These are phyloP conservation scores for Varanus komodoensis DNA, from an alignment of 2,113 vertebrate genomes.

Conservation along the genomic window DNA sequence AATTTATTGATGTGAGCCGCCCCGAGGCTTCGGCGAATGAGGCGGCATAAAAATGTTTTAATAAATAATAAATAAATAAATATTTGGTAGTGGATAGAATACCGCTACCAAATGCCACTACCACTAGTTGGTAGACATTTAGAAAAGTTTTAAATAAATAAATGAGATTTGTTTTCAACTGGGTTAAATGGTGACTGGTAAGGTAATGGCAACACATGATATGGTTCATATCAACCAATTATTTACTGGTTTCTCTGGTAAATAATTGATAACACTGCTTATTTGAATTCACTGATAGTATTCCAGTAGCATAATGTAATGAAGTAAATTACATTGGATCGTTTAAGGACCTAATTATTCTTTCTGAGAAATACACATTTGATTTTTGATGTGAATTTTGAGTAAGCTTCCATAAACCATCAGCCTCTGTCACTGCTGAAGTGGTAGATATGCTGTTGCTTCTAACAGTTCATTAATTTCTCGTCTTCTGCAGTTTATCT, in stretches of 20 bases:
- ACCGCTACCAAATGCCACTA: too few relatives aligned
- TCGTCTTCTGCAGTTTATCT: conserved; percentile 13
- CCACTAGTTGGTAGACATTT: too few relatives aligned
- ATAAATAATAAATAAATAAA: too few relatives aligned
- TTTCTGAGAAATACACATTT: conserved; percentile 66
- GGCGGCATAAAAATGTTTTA: too few relatives aligned
- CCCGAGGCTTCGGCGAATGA: too few relatives aligned
- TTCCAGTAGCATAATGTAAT: conserved; percentile 72
- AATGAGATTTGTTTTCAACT: conserved; percentile 5
- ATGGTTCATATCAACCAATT: conserved; percentile 59
- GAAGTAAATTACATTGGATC: conserved; percentile 63
- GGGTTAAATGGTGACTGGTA: not conserved
- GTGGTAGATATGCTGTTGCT: conserved; percentile 42
- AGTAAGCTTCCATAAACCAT: conserved; percentile 66
- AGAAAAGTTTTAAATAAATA: too few relatives aligned
- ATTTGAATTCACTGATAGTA: conserved; percentile 68
- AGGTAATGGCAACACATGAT: conserved; percentile 51
- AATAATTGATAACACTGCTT: conserved; percentile 69
- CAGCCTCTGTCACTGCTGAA: conserved; percentile 33
- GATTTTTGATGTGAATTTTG: conserved; percentile 69
- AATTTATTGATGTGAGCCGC: too few relatives aligned
- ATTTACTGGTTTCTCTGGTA: conserved; percentile 58
- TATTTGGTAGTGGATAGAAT: too few relatives aligned
- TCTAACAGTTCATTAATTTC: conserved; percentile 34
- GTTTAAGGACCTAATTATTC: conserved; percentile 73